Evolutionary conservation across 2,797 vertebrate genomes (phyloP), one percentile per base, ranked within the genome.

Genomic region (Lagorchestes hirsutus): DNA sequence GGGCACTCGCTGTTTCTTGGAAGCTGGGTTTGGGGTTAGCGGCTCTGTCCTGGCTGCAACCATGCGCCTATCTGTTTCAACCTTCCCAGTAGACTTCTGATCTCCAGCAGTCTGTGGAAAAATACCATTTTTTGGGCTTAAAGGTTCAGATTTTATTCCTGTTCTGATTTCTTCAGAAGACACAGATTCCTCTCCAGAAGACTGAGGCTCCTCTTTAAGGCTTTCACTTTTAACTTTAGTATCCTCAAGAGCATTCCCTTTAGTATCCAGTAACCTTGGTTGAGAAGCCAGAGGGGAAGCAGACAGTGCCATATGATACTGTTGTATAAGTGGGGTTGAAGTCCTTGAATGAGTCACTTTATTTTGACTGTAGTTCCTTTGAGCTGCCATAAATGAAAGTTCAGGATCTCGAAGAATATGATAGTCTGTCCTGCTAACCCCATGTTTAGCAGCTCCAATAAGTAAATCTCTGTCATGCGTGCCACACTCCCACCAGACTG

Each of bases 351-450:
- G 98, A 0, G 98, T 96, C 91, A 99, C 97, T 98, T 99, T 99
- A 93, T 98, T 99, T 97, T 99, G 99, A 98, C 99, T 99, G 98
- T 99, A 99, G 98, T 98, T 99, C 98, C 99, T 99, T 93, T 99
- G 99, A 93, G 99, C 99, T 28, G 99, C 98, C 99, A 99, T 99
- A 98, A 99, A 99, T 0, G 99, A 99, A 67, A 99, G 99, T 93
- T 99, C 99, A 0, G 99, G 99, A 98, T 99, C 99, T 93, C 99
- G 99, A 95, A 99, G 99, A 97, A 99, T 99, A 98, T 99, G 99
- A 98, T 99, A 99, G 98, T 99, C 99, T 92, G 99, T 99, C 97
- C 99, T 99, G 98, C 99, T 99, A 95, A 99, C 99, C 10, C 99
- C 99, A 0, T 99, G 99, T 96, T 99, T 99, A 94, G 99, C 99